Evolutionary conservation across 2,113 vertebrate genomes (phyloP), one percentile per base, ranked within the genome.

Genomic region (Sprattus sprattus): DNA sequence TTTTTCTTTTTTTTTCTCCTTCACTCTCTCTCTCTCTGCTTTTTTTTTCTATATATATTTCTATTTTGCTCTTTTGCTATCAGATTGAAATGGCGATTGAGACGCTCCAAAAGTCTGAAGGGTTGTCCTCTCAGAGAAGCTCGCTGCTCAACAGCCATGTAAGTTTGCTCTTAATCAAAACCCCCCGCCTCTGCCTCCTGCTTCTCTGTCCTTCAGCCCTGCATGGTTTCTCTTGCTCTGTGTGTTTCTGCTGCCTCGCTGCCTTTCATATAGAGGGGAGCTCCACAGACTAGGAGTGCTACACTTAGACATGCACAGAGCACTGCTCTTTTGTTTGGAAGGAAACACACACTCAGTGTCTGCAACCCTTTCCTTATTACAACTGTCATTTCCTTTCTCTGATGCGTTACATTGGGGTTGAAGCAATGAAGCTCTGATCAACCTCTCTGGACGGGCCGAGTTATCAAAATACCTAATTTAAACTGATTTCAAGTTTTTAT

Each of bases 11-110:
- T 94, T 92, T 95, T 94, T 94, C 93, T 92, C 93, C 88, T 93
- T 94, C 93, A 94, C 95, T 96, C 95, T 95, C 97, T 92, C 20
- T 88, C 11, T 71, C 9, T 15, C 28, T 86, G 93, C 93, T 92
- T 91, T 92, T 93, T 92, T 25, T 87, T 88, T 89, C 81, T 71
- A 45, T 71, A 80, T 91, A 88, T 91, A 92, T 91, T 90, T 93
- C 93, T 92, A 91, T 92, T 95, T 94, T 94, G 93, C 92, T 93
- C 89, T 94, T 39, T 94, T 93, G 94, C 95, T 96, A 95, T 96
- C 97, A 99, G 98, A 98, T 99, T 98, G 97, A 99, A 98, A 98
- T 99, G 98, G 98, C 97, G 96, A 99, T 99, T 96, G 98, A 99
- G 96, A 99, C 98, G 89, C 97, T 99, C 93, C 98, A 99, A 97